Base-by-base conservation (phyloP, 1,140 invertebrate genomes). In the Thrips palmi region DNA sequence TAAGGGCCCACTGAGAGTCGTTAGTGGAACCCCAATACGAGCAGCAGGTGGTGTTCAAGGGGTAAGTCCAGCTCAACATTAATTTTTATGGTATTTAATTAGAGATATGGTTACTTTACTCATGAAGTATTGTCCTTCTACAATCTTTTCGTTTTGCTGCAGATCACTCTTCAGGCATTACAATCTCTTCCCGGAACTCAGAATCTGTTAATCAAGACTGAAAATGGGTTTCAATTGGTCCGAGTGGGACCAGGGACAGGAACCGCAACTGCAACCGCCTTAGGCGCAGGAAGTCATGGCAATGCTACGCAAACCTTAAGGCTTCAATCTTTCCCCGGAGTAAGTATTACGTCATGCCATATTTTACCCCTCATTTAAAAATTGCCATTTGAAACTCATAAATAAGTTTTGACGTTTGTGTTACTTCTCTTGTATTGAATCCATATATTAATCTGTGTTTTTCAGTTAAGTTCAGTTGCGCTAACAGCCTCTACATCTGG, bases 171-270 rank as follows among this genome's bases (percentile, higher is more conserved):
- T 53, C 76, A 87, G 70, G 71, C 75, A 56, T 65, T 83, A 45
- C 83, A 79, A 62, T 75, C 70, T 55, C 70, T 82, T 48, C 79
- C 73, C 62, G 74, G 73, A 51, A 84, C 75, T 56, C 77, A 76
- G 60, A 80, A 84, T 62, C 65, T 92, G 50, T 66, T 92, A 47
- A 63, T 94, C 51, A 91, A 92, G 65, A 92, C 87, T 53, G 88
- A 94, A 65, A 89, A 84, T 69, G 89, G 88, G 54, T 86, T 80
- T 61, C 85, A 93, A 59, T 64, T 93, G 49, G 63, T 94, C 45
- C 74, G 83, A 56, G 81, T 89, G 45, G 80, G 81, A 41, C 76
- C 79, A 38, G 68, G 74, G n/a, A 67, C 72, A 8, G 47, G 62
- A 2, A 47, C 59, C 21, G 53, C 56, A 28, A 57, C 63, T 47